Conservation (phyloP, 2,888 invertebrate genomes). For the Magallana nippona region DNA sequence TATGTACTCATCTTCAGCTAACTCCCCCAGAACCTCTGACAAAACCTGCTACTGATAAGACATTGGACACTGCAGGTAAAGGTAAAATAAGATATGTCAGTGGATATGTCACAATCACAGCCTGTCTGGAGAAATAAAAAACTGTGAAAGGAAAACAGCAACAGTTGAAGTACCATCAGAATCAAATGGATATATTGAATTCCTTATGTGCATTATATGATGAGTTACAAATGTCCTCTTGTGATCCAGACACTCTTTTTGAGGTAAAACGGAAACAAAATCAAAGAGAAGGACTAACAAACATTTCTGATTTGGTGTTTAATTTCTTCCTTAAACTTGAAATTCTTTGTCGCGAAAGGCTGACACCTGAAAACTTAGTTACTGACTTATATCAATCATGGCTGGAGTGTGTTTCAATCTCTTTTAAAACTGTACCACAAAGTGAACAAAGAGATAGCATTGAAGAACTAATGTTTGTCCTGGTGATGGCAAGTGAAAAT, state of each 20-base stretch:
- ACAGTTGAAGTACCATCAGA: too few relatives aligned
- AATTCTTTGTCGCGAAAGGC: slow-evolving; percentile 6
- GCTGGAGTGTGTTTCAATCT: too few relatives aligned
- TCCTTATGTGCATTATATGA: too few relatives aligned
- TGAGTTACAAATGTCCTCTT: too few relatives aligned
- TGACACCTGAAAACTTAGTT: slow-evolving; percentile 37
- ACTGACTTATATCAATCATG: neutral
- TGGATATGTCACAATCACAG: neutral
- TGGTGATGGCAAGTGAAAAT: neutral
- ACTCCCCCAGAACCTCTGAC: neutral
- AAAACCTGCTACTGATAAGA: neutral
- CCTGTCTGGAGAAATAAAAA: slow-evolving; percentile 4
- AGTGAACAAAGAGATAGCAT: slow-evolving; percentile 14
- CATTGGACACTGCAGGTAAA: neutral
- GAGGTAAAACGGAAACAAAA: slow-evolving; percentile 44
- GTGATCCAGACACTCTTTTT: slow-evolving; percentile 32
- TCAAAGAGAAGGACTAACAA: slow-evolving; percentile 29
- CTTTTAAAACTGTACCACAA: neutral
- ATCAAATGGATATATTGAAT: too few relatives aligned
- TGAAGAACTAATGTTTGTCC: neutral
- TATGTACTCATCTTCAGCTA: too few relatives aligned
- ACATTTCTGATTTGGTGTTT: slow-evolving; percentile 38
- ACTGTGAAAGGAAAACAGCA: too few relatives aligned
- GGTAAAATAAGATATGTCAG: slow-evolving; percentile 18
- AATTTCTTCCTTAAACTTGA: slow-evolving; percentile 40